A percentile compares a stretch with the other conserved stretches of the same genome.
phyloP scores from a whole-genome alignment of 37 sponge, comb jelly and placozoan species.

The Cladorhizidae sp. region DNA sequence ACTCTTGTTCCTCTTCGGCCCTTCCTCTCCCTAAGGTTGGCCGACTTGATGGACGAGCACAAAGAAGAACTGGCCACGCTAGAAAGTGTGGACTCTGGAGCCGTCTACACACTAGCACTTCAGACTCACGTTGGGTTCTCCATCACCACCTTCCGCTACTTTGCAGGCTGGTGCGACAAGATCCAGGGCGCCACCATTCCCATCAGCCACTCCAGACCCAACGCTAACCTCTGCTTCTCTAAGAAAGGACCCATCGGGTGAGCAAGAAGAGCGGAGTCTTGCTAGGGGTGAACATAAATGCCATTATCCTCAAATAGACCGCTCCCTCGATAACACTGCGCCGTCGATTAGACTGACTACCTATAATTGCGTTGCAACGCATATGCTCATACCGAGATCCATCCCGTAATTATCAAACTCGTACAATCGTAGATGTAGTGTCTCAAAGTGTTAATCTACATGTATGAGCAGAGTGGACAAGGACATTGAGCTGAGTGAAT shows the following conservation, averaged over 20 bases:
- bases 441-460: too few relatives aligned
- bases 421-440: too few relatives aligned
- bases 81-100: constrained; percentile 91
- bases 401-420: too few relatives aligned
- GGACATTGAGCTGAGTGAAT: too few relatives aligned
- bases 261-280: neutral
- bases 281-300: neutral
- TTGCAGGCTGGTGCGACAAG: constrained; percentile 97
- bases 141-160: constrained; percentile 93
- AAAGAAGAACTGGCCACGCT: constrained; percentile 91
- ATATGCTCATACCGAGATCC: too few relatives aligned
- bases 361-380: too few relatives aligned
- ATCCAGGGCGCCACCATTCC: constrained; percentile 92
- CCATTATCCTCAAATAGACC: neutral
- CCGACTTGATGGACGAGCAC: constrained; percentile 94
- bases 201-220: constrained; percentile 93
- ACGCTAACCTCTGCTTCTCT: constrained; percentile 83
- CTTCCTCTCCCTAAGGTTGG: constrained; percentile 57
- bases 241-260: constrained; percentile 91
- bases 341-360: too few relatives aligned
- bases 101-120: constrained; percentile 93
- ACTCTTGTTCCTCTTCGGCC: neutral
- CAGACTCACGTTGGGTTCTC: constrained; percentile 97
- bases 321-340: too few relatives aligned
- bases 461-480: too few relatives aligned